Percentiles rank a stretch among this genome's conserved stretches.
phyloP scores from a whole-genome alignment of 1,140 invertebrate species.

The Caenorhabditis inopinata region DNA sequence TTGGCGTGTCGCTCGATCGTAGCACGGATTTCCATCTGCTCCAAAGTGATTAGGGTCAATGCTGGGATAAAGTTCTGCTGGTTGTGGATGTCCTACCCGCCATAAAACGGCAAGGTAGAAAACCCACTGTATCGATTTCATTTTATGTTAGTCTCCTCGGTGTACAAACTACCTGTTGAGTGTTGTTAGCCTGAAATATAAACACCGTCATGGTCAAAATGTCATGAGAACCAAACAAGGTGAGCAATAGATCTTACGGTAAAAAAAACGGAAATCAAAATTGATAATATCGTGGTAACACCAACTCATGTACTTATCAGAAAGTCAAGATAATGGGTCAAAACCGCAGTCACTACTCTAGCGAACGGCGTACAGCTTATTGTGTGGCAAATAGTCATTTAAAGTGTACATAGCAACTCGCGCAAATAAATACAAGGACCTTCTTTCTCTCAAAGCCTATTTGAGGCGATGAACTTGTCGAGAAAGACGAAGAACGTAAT shows the following conservation, averaged over 20 bases:
- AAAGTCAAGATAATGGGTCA: not conserved
- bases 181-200: not conserved
- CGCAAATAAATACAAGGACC: constrained; percentile 28
- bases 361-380: constrained; percentile 25
- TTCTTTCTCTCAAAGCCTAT: not conserved
- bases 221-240: not conserved
- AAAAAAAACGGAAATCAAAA: not conserved
- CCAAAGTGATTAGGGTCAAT: constrained; percentile 45
- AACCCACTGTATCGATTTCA: constrained; percentile 16
- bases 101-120: constrained; percentile 8
- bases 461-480: too few species aligned
- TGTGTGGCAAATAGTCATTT: constrained; percentile 32
- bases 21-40: constrained; percentile 67
- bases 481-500: not conserved
- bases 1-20: constrained; percentile 67
- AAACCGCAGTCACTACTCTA: constrained; percentile 14
- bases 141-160: not conserved
- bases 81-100: constrained; percentile 26
- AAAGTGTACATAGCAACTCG: constrained; percentile 28
- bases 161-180: not conserved
- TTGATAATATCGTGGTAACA: not conserved
- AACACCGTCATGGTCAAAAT: not conserved
- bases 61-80: constrained; percentile 43
- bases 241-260: not conserved
- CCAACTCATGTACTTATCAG: constrained; percentile 34